Percentiles rank a stretch among this genome's conserved stretches.
Evolutionary conservation across 2,888 invertebrate species (phyloP).

Genomic region (Drosophila setosimentum): DNA sequence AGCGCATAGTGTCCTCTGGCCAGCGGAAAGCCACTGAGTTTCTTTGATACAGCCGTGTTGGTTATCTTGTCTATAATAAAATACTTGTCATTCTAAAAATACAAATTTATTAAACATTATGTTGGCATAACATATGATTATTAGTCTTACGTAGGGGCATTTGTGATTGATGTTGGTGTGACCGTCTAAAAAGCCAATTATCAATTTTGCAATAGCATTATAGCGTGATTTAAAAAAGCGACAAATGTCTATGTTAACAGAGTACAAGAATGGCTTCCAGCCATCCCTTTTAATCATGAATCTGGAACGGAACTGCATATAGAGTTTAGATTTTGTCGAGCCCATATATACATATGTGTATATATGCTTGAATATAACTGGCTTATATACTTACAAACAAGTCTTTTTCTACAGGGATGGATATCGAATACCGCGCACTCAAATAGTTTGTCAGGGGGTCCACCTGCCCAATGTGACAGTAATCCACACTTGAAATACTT

Average conservation of each 20-base stretch:
- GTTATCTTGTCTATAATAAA: constrained; percentile 12
- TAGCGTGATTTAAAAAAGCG: constrained; percentile 23
- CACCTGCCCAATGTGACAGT: constrained; percentile 16
- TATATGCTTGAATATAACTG: not conserved
- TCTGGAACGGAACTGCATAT: constrained; percentile 6
- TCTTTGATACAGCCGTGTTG: constrained; percentile 18
- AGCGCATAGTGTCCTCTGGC: constrained; percentile 36
- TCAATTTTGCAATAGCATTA: constrained; percentile 38
- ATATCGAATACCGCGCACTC: constrained; percentile 7
- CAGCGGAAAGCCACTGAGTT: constrained; percentile 18
- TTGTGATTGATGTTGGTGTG: constrained; percentile 34
- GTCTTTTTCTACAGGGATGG: not conserved
- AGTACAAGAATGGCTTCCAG: constrained; percentile 38
- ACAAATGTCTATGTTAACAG: constrained; percentile 35
- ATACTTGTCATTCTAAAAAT: constrained; percentile 16
- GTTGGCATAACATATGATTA: not conserved
- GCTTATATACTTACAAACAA: constrained; percentile 12
- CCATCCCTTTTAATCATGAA: constrained; percentile 20
- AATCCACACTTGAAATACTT: not conserved
- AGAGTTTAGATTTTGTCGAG: not conserved
- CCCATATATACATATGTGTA: not conserved
- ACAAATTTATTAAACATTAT: not conserved
- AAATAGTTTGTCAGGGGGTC: constrained; percentile 5
- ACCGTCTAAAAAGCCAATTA: constrained; percentile 11
- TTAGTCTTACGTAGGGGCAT: constrained; percentile 41